phyloP scores from a whole-genome alignment of 1,140 invertebrate species.

The Rhagoletis zephyria region DNA sequence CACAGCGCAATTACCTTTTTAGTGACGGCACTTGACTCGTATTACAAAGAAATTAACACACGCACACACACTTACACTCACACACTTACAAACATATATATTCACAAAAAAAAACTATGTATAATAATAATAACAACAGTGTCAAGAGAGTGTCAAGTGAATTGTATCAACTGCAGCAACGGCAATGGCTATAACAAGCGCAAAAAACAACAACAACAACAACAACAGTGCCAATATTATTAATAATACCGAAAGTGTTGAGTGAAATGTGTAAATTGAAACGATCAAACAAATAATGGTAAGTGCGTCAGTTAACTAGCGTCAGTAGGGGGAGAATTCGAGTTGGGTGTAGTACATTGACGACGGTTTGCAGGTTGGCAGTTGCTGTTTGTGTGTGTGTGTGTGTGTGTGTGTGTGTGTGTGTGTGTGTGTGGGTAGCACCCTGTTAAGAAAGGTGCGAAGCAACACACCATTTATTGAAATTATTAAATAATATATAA shows the following conservation, averaged over 20 bases:
- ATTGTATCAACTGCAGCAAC: not conserved
- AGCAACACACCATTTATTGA: too few relatives aligned
- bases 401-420: too few relatives aligned
- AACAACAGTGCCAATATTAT: not conserved
- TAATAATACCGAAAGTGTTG: conserved; percentile 38
- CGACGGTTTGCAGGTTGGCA: too few relatives aligned
- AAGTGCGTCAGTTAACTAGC: conserved; percentile 1
- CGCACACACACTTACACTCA: not conserved
- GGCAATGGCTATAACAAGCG: not conserved
- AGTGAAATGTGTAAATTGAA: conserved; percentile 36
- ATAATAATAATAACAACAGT: not conserved
- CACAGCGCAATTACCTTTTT: not conserved
- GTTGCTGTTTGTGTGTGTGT: too few relatives aligned
- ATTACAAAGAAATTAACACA: conserved; percentile 15
- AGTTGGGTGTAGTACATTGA: not conserved
- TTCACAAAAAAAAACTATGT: not conserved
- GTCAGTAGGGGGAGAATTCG: not conserved
- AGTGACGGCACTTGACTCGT: conserved; percentile 35
- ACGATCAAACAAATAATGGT: conserved; percentile 11
- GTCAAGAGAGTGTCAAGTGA: not conserved
- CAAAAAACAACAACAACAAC: conserved; percentile 5
- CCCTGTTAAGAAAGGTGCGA: too few relatives aligned
- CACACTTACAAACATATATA: not conserved
- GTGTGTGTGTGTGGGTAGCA: too few relatives aligned
- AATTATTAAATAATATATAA: too few relatives aligned